A percentile compares a stretch with the other conserved stretches of the same genome.
Evolutionary conservation across 2,113 vertebrate species (phyloP).

Genomic region (Plecturocebus donacophilus): DNA sequence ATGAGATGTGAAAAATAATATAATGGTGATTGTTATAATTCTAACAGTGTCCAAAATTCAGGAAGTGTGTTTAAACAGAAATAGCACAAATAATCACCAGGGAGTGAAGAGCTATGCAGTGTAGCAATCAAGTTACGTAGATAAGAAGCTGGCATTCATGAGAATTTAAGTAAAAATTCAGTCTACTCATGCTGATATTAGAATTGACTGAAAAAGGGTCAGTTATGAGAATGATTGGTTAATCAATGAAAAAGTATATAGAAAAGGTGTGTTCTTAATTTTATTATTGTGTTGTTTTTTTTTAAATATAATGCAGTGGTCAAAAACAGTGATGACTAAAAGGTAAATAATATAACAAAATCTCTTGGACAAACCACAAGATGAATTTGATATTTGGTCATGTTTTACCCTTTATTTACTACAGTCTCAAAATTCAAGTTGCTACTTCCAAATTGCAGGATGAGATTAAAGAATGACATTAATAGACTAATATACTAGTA

Average conservation of each 20-base stretch:
- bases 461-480: not conserved
- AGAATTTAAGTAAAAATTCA: not conserved
- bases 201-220: not conserved
- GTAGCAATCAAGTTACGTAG: not conserved
- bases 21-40: not conserved
- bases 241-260: not conserved
- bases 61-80: not conserved
- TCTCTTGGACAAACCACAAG: not conserved
- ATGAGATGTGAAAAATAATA: not conserved
- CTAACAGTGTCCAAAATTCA: not conserved
- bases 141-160: not conserved
- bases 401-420: not conserved
- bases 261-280: not conserved
- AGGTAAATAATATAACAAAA: not conserved
- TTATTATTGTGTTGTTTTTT: not conserved
- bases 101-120: not conserved
- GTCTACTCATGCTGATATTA: not conserved
- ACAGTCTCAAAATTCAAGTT: not conserved
- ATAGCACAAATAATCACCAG: not conserved
- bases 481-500: not conserved
- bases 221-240: not conserved
- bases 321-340: not conserved
- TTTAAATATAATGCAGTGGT: not conserved
- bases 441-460: not conserved
- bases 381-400: not conserved